Base-by-base conservation (phyloP, 2,113 vertebrate genomes). In the Xiphophorus couchianus region DNA sequence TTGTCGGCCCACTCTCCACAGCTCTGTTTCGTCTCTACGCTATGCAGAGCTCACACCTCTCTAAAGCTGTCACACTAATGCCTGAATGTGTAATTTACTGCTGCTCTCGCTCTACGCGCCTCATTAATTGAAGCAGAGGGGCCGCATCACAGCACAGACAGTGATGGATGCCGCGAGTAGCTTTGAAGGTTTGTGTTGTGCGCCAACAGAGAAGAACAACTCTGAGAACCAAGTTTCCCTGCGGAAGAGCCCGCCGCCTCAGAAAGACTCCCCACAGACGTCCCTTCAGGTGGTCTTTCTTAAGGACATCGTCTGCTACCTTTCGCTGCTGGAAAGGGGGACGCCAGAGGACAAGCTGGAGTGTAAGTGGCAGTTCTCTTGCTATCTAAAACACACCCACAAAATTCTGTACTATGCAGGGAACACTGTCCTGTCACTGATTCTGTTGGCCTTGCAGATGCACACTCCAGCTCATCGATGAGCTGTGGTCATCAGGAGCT, bases 291-390 rank as follows among this genome's bases (percentile, higher is more conserved):
- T 93, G 39, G 96, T 98, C 69, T 96, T 96, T 74, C 94, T 99
- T 86, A 98, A 98, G 93, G 97, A 99, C 91, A 96, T 99, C 0
- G 95, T 97, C 74, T 99, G 97, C 89, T 99, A 97, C 94, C 95
- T 98, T 76, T 97, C 97, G n/a, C 94, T 99, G 80, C 92, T 99
- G 87, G 97, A 99, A 93, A 94, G 93, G 1, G 97, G 97, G 6
- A 96, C 92, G 3, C 96, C 97, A 22, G 96, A 98, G 78, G 97
- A 99, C 93, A 99, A 99, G 89, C 94, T 99, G 80, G 97, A 98
- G 88, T 99, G 97, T 98, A 91, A 97, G 96, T 95, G 66, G 70
- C 33, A 44, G 28, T 62, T 27, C 10, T 12, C n/a, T 60, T 27
- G 3, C 51, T 22, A 6, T 58, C 7, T n/a, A n/a, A 6, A 58